A percentile compares a stretch with the other conserved stretches of the same genome.
Evolutionary conservation across 1,140 invertebrate species (phyloP).

Genomic region (Pseudobourletiella spinata): DNA sequence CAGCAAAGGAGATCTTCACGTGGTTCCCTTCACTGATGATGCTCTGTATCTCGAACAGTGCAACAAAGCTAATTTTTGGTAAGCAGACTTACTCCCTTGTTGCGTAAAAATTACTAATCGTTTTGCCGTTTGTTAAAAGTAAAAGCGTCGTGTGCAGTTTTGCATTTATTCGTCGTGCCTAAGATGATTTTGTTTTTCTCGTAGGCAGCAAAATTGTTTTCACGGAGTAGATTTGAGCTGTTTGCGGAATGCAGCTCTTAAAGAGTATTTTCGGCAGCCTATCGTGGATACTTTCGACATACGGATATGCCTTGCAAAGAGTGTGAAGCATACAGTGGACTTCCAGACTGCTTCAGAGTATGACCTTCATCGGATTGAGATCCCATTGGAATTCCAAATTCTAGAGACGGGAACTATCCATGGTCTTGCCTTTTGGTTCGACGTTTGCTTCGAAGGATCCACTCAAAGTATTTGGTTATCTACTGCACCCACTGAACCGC

Average conservation of each 20-base stretch:
- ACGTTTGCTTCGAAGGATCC: constrained; percentile 94
- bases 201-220: constrained; percentile 86
- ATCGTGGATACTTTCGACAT: constrained; percentile 99
- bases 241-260: constrained; percentile 80
- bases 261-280: constrained; percentile 90
- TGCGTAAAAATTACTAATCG: constrained; percentile 2
- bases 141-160: too few relatives aligned
- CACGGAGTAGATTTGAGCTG: constrained; percentile 93
- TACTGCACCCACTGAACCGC: constrained; percentile 95
- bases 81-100: too few relatives aligned
- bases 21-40: constrained; percentile 98
- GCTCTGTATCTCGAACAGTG: constrained; percentile 96
- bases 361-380: constrained; percentile 90
- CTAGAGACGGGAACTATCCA: constrained; percentile 90
- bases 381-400: constrained; percentile 88
- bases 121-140: background rate
- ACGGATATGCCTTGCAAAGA: constrained; percentile 92
- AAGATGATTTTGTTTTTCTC: constrained; percentile 18
- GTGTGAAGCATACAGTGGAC: constrained; percentile 87
- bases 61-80: constrained; percentile 98
- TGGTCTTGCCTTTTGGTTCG: constrained; percentile 99
- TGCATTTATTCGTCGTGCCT: background rate
- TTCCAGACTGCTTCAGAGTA: constrained; percentile 87
- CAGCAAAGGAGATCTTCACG: constrained; percentile 87
- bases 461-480: constrained; percentile 90